Conservation (phyloP, 1,140 invertebrate genomes). For the Bombyx mandarina region DNA sequence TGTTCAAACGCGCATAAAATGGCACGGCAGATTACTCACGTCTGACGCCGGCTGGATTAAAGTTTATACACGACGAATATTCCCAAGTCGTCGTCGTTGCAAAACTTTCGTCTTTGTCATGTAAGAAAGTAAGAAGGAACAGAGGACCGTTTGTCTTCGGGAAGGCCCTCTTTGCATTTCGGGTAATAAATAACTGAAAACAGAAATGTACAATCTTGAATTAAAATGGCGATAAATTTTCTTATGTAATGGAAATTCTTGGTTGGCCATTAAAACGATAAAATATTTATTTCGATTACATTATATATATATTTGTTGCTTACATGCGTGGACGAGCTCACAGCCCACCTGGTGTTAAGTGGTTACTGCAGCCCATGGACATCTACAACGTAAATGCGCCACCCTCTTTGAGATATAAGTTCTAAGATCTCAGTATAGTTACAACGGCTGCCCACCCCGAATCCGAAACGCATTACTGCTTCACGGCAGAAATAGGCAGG, state of each 20-base stretch:
- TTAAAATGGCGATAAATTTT: constrained; percentile 21
- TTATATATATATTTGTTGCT: too few relatives aligned
- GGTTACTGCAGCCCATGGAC: too few relatives aligned
- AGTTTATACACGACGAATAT: constrained; percentile 50
- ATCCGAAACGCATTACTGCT: too few relatives aligned
- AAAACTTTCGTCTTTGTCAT: constrained; percentile 57
- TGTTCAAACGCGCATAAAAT: neutral
- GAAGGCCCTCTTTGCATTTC: constrained; percentile 30
- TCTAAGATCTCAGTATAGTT: too few relatives aligned
- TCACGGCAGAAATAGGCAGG: too few relatives aligned
- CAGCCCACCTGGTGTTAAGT: too few relatives aligned
- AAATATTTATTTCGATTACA: too few relatives aligned
- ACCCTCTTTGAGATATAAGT: too few relatives aligned
- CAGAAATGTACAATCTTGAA: constrained; percentile 18
- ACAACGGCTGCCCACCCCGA: too few relatives aligned
- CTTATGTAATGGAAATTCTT: neutral
- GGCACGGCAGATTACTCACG: neutral
- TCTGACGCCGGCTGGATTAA: constrained; percentile 30
- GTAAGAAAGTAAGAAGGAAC: constrained; percentile 43
- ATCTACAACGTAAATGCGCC: too few relatives aligned
- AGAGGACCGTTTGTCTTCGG: constrained; percentile 46
- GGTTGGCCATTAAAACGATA: too few relatives aligned
- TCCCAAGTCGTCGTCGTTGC: constrained; percentile 35
- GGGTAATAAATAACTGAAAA: constrained; percentile 35
- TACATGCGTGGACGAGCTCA: too few relatives aligned